phyloP scores from a whole-genome alignment of 2,888 invertebrate species.

The Aelia acuminata region DNA sequence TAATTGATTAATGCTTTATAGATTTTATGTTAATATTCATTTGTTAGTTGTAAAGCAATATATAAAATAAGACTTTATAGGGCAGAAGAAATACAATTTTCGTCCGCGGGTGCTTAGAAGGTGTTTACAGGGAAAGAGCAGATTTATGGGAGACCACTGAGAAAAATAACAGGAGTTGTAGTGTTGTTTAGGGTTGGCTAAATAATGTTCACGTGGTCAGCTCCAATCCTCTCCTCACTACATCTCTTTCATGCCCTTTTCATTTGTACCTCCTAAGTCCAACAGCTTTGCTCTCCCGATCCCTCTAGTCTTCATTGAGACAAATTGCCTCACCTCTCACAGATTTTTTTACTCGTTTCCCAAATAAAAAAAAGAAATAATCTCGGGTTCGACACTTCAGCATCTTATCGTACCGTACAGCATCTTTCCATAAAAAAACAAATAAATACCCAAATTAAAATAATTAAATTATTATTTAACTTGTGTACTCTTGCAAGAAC shows the following conservation, averaged over 20 bases:
- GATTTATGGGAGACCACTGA: slow-evolving; percentile 29
- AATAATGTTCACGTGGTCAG: slow-evolving; percentile 45
- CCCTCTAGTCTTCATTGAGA: slow-evolving; percentile 21
- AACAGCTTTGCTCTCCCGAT: slow-evolving; percentile 22
- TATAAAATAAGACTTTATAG: background rate
- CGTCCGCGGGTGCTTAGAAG: background rate
- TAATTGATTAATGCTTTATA: background rate
- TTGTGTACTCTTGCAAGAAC: no score
- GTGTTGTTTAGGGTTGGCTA: slow-evolving; percentile 44
- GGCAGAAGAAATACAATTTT: slow-evolving; percentile 10
- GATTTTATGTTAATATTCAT: background rate
- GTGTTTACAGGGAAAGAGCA: slow-evolving; percentile 29
- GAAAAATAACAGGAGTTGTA: slow-evolving; percentile 36
- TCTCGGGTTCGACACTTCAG: background rate
- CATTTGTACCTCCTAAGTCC: slow-evolving; percentile 47
- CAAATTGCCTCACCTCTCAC: background rate
- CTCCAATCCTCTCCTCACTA: slow-evolving; percentile 43
- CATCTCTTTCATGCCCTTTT: slow-evolving; percentile 2
- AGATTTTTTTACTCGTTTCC: background rate
- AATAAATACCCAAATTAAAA: no score
- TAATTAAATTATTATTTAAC: no score
- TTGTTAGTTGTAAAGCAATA: background rate
- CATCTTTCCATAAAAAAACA: no score
- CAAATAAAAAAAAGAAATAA: background rate
- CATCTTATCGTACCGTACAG: no score